phyloP scores from a whole-genome alignment of 2,888 invertebrate genomes.

The Priocnemis perturbator region DNA sequence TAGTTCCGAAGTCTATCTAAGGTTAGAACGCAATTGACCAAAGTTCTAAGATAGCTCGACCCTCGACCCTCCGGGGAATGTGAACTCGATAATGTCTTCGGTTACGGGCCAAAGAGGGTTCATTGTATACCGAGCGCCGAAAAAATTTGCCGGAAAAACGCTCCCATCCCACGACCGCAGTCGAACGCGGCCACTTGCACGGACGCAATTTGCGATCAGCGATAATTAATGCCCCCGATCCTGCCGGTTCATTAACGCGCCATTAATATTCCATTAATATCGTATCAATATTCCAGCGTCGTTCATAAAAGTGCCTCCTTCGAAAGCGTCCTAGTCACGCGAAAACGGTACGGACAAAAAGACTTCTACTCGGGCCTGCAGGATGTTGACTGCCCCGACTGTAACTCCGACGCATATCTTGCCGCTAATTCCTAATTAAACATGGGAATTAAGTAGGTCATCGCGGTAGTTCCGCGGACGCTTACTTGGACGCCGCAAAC shows the following conservation, averaged over 20 bases:
- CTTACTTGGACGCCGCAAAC: constrained; percentile 14
- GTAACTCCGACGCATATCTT: constrained; percentile 12
- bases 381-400: neutral
- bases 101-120: too few species aligned
- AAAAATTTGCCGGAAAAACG: constrained; percentile 5
- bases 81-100: too few species aligned
- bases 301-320: neutral
- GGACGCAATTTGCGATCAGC: neutral
- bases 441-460: constrained; percentile 36
- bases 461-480: constrained; percentile 26
- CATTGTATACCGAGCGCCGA: neutral
- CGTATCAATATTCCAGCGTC: neutral
- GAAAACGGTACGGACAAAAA: too few species aligned
- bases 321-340: too few species aligned
- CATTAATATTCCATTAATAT: constrained; percentile 14
- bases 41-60: too few species aligned
- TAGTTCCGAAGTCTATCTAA: too few species aligned
- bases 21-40: too few species aligned
- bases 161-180: constrained; percentile 1
- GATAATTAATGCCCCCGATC: too few species aligned
- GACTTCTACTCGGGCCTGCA: neutral
- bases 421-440: constrained; percentile 50
- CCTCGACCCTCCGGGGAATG: too few species aligned
- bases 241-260: constrained; percentile 6
- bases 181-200: neutral